phyloP scores from a whole-genome alignment of 92 coral and sea anemone species.

The Heteractis magnifica region DNA sequence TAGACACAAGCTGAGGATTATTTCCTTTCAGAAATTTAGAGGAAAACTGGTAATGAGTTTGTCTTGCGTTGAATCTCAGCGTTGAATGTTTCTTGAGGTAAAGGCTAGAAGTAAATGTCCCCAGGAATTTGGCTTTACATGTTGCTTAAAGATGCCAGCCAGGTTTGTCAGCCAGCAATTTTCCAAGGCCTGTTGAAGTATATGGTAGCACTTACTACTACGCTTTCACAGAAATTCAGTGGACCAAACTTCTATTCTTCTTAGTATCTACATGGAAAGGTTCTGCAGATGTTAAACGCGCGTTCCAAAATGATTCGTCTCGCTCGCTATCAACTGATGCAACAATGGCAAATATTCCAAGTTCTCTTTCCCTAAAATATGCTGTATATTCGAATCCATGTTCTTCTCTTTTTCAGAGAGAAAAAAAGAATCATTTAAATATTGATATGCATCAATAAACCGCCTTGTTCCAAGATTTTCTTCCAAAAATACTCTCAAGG shows the following conservation, averaged over 20 bases:
- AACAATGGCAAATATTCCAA: slow-evolving; percentile 69
- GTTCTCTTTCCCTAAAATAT: slow-evolving; percentile 62
- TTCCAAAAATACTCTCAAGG: slow-evolving; percentile 73
- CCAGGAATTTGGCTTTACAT: too few species aligned
- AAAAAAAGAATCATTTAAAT: slow-evolving; percentile 37
- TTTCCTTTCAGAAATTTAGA: too few species aligned
- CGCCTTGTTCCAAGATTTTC: slow-evolving; percentile 65
- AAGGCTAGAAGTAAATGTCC: too few species aligned
- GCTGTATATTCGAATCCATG: slow-evolving; percentile 26
- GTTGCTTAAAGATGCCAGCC: too few species aligned
- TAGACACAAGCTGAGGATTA: background rate
- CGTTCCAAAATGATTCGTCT: slow-evolving; percentile 50
- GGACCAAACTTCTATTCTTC: too few species aligned
- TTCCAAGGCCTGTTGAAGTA: too few species aligned
- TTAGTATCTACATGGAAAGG: background rate
- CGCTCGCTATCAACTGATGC: slow-evolving; percentile 69
- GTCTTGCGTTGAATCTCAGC: background rate
- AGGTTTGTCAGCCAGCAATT: too few species aligned
- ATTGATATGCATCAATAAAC: slow-evolving; percentile 67
- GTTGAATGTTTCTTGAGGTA: background rate
- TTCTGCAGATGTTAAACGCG: background rate
- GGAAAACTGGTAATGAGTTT: background rate
- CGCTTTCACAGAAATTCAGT: too few species aligned
- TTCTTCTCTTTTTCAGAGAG: slow-evolving; percentile 39
- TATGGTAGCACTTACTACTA: too few species aligned